Evolutionary conservation across 2,797 vertebrate species (phyloP), one percentile per base, ranked within the genome.

Genomic region (Malacoraja senta): DNA sequence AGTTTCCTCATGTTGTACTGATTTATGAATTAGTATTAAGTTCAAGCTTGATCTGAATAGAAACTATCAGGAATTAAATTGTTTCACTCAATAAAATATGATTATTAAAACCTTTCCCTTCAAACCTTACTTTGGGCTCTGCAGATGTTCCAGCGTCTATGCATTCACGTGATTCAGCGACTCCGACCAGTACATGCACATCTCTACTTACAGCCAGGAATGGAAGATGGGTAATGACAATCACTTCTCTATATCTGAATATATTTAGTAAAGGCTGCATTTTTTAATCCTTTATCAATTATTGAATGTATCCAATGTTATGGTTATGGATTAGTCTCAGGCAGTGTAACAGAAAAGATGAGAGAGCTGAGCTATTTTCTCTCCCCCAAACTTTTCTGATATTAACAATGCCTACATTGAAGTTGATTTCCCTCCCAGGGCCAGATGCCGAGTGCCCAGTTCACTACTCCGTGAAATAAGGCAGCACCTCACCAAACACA

Each of bases 81-180:
- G 71, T 93, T 80, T 26, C n/a, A 93, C 94, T 93, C 93, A 92
- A 93, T 72, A 86, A 93, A 32, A 72, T 76, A 9, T 35, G 72
- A 90, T 32, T 91, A 24, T 76, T 91, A 76, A 86, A 91, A 53
- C 61, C 58, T 78, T 44, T 74, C 76, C 90, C 13, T 79, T 78
- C 93, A 29, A 35, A 71, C 71, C 17, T 76, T 72, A 86, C 35
- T 80, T 94, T 94, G 71, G 95, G 83, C 9, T 94, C 95, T 95
- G 65, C 96, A 99, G 99, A 99, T 99, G 99, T 99, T 99, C 96
- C 99, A 99, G 96, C 97, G 99, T 95, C 96, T 99, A 94, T 99
- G 99, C 84, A 99, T 99, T 94, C 99, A 99, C 0, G 99, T 99
- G 94, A 99, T 99, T 95, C 99, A 99, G 96, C 97, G 98, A 93